Evolutionary conservation across 2,797 vertebrate genomes (phyloP), one percentile per base, ranked within the genome.

Genomic region (Remorina albescens): DNA sequence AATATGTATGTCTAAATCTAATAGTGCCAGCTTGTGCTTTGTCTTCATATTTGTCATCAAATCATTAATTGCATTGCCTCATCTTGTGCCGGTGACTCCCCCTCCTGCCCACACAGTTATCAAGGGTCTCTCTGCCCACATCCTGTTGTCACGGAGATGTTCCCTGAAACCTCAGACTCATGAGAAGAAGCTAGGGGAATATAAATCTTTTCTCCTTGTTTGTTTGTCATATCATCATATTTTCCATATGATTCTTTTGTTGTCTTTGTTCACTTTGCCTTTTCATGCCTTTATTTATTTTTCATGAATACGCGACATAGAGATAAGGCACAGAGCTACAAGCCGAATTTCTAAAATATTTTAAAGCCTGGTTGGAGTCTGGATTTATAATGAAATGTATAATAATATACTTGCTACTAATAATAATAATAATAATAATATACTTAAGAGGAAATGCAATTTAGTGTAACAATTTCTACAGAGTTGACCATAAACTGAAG

Each of bases 111-210:
- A 87, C 83, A 84, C 81, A 73, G 57, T 81, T 76, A 76, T 84
- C 80, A 80, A 80, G 87, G 81, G 81, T 87, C 59, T 79, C 79
- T 84, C 82, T 89, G 81, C 85, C 85, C 86, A 89, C 90, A 83
- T 88, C 79, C 81, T 80, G 85, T 89, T 90, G 84, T 90, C 88
- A 90, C 83, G 68, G 81, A 80, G 84, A 90, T 80, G 49, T 76
- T 81, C 73, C 80, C 84, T 55, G 6, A 83, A 69, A 85, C 75
- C 75, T 76, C 82, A 60, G 61, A 71, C 64, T 81, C 80, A 78
- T 74, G 62, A 74, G 69, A 76, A 79, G 74, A 57, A 73, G 76
- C 70, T 73, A 67, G 63, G 67, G 78, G 76, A 81, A 74, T 86
- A 85, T 66, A 69, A 66, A 81, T 67, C 36, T 19, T 16, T 75